A percentile compares a stretch with the other conserved stretches of the same genome.
These are phyloP conservation scores for Hylia prasina DNA, from an alignment of 2,113 vertebrate species.

Conservation along the genomic window DNA sequence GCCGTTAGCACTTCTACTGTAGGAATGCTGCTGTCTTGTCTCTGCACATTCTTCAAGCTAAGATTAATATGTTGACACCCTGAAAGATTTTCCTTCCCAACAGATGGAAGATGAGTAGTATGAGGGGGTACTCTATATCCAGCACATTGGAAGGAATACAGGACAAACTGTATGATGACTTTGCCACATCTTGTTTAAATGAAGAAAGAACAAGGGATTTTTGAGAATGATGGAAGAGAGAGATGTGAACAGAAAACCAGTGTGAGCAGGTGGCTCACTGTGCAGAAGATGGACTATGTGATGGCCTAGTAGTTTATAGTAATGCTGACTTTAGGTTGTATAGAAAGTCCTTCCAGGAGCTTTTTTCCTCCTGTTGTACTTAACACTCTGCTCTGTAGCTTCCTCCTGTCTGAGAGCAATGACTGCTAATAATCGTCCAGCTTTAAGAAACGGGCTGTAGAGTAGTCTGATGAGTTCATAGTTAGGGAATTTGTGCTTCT, in stretches of 20 bases:
- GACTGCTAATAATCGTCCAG: background rate
- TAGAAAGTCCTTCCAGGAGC: background rate
- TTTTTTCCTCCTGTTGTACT: background rate
- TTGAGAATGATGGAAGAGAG: background rate
- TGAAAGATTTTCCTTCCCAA: background rate
- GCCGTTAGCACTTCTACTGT: background rate
- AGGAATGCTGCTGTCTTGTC: background rate
- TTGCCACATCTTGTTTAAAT: background rate
- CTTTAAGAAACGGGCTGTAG: background rate
- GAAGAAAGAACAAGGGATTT: background rate
- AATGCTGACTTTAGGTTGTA: background rate
- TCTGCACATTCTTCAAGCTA: background rate
- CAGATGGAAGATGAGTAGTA: background rate
- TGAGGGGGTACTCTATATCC: background rate
- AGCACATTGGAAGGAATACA: background rate
- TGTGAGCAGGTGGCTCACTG: background rate
- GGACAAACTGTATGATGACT: background rate
- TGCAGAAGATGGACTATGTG: background rate
- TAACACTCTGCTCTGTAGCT: background rate
- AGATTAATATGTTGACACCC: background rate
- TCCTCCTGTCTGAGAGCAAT: background rate
- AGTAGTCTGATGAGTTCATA: constrained; percentile 16
- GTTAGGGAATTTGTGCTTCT: constrained; percentile 38
- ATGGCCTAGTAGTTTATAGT: background rate
- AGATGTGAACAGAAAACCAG: background rate